Conservation (phyloP, 2,888 invertebrate genomes). For the Tetranychus truncatus region DNA sequence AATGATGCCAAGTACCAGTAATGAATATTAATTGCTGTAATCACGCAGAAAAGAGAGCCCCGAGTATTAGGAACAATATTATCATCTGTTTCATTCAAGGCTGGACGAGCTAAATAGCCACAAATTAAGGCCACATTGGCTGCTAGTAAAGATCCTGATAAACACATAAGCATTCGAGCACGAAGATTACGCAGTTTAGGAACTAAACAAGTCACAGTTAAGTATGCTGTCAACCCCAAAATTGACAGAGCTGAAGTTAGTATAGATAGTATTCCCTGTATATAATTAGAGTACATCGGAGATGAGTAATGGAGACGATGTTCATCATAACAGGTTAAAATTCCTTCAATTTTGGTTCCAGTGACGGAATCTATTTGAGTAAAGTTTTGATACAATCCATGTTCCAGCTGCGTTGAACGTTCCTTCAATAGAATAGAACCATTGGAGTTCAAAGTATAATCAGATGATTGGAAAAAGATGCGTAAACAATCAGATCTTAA, state of each 20-base stretch:
- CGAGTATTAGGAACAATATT: not conserved
- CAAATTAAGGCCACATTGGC: slow-evolving; percentile 22
- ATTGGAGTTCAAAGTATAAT: not conserved
- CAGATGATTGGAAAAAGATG: not conserved
- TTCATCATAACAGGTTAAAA: slow-evolving; percentile 6
- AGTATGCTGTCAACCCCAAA: slow-evolving; percentile 21
- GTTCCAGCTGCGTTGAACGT: not conserved
- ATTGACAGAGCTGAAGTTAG: slow-evolving; percentile 24
- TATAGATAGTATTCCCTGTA: slow-evolving; percentile 21
- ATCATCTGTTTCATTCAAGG: slow-evolving; percentile 4
- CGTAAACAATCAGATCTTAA: not conserved
- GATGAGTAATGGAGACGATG: not conserved
- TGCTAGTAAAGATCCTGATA: slow-evolving; percentile 22
- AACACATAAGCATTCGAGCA: slow-evolving; percentile 24
- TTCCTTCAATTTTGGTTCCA: not conserved
- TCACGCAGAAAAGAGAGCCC: slow-evolving; percentile 30
- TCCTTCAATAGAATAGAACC: not conserved
- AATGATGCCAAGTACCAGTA: slow-evolving; percentile 40
- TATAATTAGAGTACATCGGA: not conserved
- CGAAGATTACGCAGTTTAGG: slow-evolving; percentile 24
- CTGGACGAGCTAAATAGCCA: not conserved
- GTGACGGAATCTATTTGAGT: not conserved
- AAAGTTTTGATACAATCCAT: not conserved
- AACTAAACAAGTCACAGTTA: slow-evolving; percentile 21
- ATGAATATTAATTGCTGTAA: slow-evolving; percentile 36